These are phyloP conservation scores for Paracanthobrama guichenoti DNA, from an alignment of 2,113 vertebrate genomes.

Conservation along the genomic window DNA sequence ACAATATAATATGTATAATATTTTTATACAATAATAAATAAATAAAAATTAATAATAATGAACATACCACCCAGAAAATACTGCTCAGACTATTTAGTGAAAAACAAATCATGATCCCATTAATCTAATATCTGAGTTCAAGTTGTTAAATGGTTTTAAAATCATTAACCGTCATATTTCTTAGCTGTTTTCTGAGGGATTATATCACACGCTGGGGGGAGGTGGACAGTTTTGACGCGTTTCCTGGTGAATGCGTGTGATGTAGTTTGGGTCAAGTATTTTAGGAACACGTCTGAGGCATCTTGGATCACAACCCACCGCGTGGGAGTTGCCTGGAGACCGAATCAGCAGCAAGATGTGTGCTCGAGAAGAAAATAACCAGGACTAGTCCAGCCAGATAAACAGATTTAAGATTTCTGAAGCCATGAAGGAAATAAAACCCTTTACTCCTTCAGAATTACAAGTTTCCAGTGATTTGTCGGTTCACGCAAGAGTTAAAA, in stretches of 20 bases:
- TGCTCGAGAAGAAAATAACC: neutral
- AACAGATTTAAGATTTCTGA: neutral
- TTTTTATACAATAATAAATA: neutral
- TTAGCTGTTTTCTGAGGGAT: neutral
- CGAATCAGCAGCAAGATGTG: conserved; percentile 5
- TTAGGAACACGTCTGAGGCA: conserved; percentile 22
- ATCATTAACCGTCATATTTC: neutral
- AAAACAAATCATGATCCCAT: neutral
- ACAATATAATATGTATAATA: neutral
- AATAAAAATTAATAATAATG: neutral
- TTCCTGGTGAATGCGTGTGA: conserved; percentile 36
- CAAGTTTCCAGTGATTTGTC: neutral
- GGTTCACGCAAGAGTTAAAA: neutral
- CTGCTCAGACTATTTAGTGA: neutral
- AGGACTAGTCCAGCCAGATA: neutral
- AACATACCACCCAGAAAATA: neutral
- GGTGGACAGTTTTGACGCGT: conserved; percentile 2
- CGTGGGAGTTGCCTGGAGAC: conserved; percentile 15
- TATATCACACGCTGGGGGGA: neutral
- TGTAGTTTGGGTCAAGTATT: conserved; percentile 39
- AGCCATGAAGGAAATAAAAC: neutral
- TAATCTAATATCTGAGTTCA: neutral
- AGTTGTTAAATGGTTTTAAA: neutral
- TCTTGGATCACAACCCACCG: neutral
- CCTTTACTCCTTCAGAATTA: neutral